Conservation (phyloP, 2,797 vertebrate genomes). For the Psittacula derbiana region DNA sequence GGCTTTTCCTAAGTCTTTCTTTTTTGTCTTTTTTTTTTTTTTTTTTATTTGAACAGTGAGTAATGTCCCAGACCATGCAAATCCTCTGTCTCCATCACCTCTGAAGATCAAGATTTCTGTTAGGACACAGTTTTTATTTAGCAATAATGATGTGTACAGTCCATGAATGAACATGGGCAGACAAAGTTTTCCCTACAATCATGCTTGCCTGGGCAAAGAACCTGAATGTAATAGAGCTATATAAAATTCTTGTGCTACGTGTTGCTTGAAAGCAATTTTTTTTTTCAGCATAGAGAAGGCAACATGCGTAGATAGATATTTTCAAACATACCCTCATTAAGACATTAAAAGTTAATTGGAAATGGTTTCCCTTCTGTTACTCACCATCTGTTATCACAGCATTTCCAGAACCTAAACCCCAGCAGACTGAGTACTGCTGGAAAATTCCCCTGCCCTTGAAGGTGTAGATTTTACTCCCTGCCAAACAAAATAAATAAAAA, state of each 20-base stretch:
- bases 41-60: not conserved
- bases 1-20: not conserved
- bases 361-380: not conserved
- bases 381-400: not conserved
- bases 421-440: not conserved
- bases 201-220: slow-evolving; percentile 48
- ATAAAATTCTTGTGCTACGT: slow-evolving; percentile 11
- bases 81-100: slow-evolving; percentile 11
- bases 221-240: not conserved
- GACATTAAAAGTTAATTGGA: not conserved
- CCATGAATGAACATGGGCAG: slow-evolving; percentile 31
- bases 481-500: not conserved
- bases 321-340: not conserved
- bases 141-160: not conserved
- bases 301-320: not conserved
- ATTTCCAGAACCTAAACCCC: not conserved
- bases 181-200: slow-evolving; percentile 12
- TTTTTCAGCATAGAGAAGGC: not conserved
- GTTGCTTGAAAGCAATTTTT: not conserved
- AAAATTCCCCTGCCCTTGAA: not conserved
- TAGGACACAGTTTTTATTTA: slow-evolving; percentile 53
- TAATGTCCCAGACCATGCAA: slow-evolving; percentile 3
- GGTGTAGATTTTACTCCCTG: not conserved
- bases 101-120: slow-evolving; percentile 38
- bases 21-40: not conserved